Base-by-base conservation (phyloP, 2,888 invertebrate genomes). In the Euphydryas editha region DNA sequence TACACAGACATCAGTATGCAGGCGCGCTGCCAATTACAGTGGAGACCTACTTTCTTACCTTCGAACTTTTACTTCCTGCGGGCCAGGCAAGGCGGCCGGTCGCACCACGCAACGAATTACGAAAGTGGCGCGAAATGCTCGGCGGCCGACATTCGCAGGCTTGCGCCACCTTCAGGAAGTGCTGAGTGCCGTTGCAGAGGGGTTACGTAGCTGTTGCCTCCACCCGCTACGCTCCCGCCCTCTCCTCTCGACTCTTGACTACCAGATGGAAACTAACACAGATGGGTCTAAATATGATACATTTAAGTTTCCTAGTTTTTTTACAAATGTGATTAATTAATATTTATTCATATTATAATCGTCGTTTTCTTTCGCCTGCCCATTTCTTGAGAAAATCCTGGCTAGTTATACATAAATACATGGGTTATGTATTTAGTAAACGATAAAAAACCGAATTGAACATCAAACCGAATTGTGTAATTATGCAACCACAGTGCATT, bases 41-140 rank as follows among this genome's bases (percentile, higher is more conserved):
- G 83, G 89, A 90, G 92, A 92, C 92, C 92, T 90, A 92, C 92
- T 92, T 92, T 92, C 92, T 90, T 92, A 92, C 90, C 92, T 92
- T 91, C 91, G 92, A 92, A 92, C 92, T 92, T 92, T 92, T 92
- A 92, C 92, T 92, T 92, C 92, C 92, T 92, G 90, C 90, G 91
- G 90, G 88, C 88, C 88, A 81, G 85, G 86, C 89, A 79, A 83
- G 87, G 84, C 87, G 85, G 88, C 87, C 88, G 88, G 87, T 85
- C 88, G 90, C 86, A 83, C 92, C 87, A 90, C 91, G 90, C 91
- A 91, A 90, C 86, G 85, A 84, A 88, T 92, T 91, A 90, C 92
- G 92, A 92, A 90, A 92, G 91, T 91, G 88, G 90, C 92, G 92
- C 92, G 92, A 92, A 92, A 91, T 90, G 89, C 88, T 88, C 89